These are phyloP conservation scores for Agrochola lychnidis DNA, from an alignment of 2,888 invertebrate species.

Conservation along the genomic window DNA sequence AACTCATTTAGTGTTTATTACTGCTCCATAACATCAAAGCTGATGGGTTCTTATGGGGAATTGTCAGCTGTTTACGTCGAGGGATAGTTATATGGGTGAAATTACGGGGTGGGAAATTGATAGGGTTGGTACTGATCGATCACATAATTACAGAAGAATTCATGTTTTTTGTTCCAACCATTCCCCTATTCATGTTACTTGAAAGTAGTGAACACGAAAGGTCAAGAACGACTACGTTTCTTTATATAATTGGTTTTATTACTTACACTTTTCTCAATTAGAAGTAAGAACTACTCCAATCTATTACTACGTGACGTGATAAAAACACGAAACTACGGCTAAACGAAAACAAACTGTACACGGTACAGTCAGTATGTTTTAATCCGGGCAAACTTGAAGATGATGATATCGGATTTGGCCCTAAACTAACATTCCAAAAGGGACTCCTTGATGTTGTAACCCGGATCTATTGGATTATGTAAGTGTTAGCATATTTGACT, in stretches of 20 bases:
- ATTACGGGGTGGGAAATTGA: constrained; percentile 19
- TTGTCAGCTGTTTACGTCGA: constrained; percentile 33
- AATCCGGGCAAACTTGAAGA: constrained; percentile 40
- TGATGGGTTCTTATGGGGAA: constrained; percentile 38
- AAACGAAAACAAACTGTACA: constrained; percentile 40
- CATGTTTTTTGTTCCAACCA: not conserved
- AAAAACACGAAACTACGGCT: constrained; percentile 32
- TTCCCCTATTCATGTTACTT: not conserved
- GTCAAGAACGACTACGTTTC: not conserved
- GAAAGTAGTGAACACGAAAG: not conserved
- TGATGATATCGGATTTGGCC: constrained; percentile 46
- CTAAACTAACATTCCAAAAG: constrained; percentile 51
- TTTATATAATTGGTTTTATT: constrained; percentile 43
- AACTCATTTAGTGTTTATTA: constrained; percentile 64
- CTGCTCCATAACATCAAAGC: constrained; percentile 36
- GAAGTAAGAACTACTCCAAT: constrained; percentile 40
- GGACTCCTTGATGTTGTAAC: constrained; percentile 26
- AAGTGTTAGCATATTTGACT: constrained; percentile 32
- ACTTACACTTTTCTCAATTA: constrained; percentile 56
- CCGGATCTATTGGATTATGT: constrained; percentile 42
- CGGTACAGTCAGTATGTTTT: constrained; percentile 30
- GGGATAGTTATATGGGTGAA: constrained; percentile 16
- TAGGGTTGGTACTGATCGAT: constrained; percentile 16
- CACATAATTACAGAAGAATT: constrained; percentile 1
- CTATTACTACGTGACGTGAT: constrained; percentile 44